These are phyloP conservation scores for Chrosomus eos DNA, from an alignment of 2,797 vertebrate genomes.

Conservation along the genomic window DNA sequence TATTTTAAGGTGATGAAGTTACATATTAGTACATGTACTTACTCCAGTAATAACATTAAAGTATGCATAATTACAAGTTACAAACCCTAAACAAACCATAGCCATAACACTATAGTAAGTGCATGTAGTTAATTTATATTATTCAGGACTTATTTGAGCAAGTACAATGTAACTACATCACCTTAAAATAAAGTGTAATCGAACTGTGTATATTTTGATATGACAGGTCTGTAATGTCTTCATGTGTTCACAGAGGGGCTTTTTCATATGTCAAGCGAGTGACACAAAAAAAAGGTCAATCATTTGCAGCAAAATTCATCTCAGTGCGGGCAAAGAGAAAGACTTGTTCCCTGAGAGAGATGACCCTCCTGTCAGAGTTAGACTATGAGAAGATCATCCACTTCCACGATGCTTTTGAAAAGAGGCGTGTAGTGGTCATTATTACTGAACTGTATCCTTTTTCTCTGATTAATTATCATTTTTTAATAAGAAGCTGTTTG, in stretches of 20 bases:
- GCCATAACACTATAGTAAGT: too few relatives aligned
- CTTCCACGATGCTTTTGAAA: conserved; percentile 94
- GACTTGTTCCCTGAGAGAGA: conserved; percentile 82
- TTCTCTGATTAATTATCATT: neutral
- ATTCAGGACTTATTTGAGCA: too few relatives aligned
- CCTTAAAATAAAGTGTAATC: too few relatives aligned
- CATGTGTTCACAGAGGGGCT: conserved; percentile 81
- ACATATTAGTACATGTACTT: too few relatives aligned
- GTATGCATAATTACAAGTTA: too few relatives aligned
- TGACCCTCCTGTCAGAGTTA: conserved; percentile 86
- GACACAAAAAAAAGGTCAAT: conserved; percentile 84
- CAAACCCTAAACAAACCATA: too few relatives aligned
- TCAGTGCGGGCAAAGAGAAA: conserved; percentile 85
- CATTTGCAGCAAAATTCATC: conserved; percentile 90
- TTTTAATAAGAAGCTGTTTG: neutral
- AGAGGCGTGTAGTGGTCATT: conserved; percentile 87
- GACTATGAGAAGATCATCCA: conserved; percentile 86
- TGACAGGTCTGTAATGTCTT: conserved; percentile 5
- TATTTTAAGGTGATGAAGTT: too few relatives aligned
- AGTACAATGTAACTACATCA: too few relatives aligned
- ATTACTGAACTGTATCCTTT: conserved; percentile 95
- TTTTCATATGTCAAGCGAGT: conserved; percentile 92
- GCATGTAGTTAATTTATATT: too few relatives aligned
- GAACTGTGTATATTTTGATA: neutral
- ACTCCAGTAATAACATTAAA: too few relatives aligned